Evolutionary conservation across 2,113 vertebrate species (phyloP), one percentile per base, ranked within the genome.

Genomic region (Harpagus bidentatus): DNA sequence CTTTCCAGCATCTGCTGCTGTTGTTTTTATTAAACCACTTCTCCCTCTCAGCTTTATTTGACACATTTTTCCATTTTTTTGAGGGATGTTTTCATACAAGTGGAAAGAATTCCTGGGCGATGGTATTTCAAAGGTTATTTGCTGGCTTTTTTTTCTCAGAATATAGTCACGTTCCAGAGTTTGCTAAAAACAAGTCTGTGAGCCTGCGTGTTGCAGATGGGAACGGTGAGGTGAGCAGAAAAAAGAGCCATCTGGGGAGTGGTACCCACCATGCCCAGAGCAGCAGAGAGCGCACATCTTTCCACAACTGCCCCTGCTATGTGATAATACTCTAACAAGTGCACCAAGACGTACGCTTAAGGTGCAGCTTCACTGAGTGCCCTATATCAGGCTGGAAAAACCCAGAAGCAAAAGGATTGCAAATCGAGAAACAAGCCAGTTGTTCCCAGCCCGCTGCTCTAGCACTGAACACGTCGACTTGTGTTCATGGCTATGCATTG

Each of bases 401-500:
- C 18, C 55, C 85, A 31, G 11, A 13, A 62, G 26, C 36, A 6
- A 22, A 43, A 66, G 36, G 53, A 19, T 21, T 9, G 2, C 42
- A 36, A 42, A 16, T 2, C 2, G 31, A 28, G 56, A 19, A 17
- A n/a, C 12, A 23, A 38, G 28, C 6, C 83, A 13, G 0, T 4
- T 1, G 1, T 43, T n/a, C 15, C 36, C 70, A 79, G 70, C 62
- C 58, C 2, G 0, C 66, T 26, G 77, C 69, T 66, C 11, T 18
- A 26, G 69, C 81, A 0, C 67, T 7, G 45, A 69, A 2, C 43
- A 8, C 0, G 5, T 16, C 1, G 29, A 1, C 69, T 32, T 2
- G 25, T 12, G 59, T 11, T 5, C 2, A 1, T 45, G 90, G 55
- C 29, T 16, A 4, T 0, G 13, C 1, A 0, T 36, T 42, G 76